A percentile compares a stretch with the other conserved stretches of the same genome.
These are phyloP conservation scores for Calidris pygmaea DNA, from an alignment of 2,113 vertebrate species.

Conservation along the genomic window DNA sequence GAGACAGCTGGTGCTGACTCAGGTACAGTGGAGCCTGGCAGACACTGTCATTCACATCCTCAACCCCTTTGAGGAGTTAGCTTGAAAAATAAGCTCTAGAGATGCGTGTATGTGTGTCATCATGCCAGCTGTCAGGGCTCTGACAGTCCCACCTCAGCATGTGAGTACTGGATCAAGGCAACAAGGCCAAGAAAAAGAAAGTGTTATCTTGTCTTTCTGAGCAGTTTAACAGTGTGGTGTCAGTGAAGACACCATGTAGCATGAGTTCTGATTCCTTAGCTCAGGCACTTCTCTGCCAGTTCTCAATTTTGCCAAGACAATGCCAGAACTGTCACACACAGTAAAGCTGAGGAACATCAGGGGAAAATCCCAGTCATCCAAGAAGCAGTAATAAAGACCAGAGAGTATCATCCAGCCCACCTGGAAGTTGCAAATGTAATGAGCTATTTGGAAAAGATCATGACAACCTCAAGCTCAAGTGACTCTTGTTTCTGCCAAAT, in stretches of 20 bases:
- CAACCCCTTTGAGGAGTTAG: constrained; percentile 32
- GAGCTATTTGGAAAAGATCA: constrained; percentile 58
- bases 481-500: constrained; percentile 19
- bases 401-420: constrained; percentile 35
- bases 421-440: constrained; percentile 56
- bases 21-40: constrained; percentile 54
- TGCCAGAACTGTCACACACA: constrained; percentile 29
- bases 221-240: constrained; percentile 42
- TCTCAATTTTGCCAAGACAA: constrained; percentile 13
- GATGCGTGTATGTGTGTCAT: constrained; percentile 32
- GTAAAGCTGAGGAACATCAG: constrained; percentile 31
- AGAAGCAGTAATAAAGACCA: constrained; percentile 36
- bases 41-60: constrained; percentile 38
- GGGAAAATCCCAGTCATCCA: constrained; percentile 33
- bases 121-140: constrained; percentile 54
- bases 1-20: constrained; percentile 62
- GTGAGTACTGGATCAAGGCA: constrained; percentile 52
- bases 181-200: constrained; percentile 43
- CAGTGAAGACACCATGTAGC: constrained; percentile 28
- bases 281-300: constrained; percentile 44
- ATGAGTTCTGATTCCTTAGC: constrained; percentile 32
- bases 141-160: constrained; percentile 56
- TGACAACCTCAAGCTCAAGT: constrained; percentile 28
- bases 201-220: constrained; percentile 55
- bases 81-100: constrained; percentile 45